Evolutionary conservation across 2,113 vertebrate species (phyloP), one percentile per base, ranked within the genome.

Genomic region (Phyllostomus hastatus): DNA sequence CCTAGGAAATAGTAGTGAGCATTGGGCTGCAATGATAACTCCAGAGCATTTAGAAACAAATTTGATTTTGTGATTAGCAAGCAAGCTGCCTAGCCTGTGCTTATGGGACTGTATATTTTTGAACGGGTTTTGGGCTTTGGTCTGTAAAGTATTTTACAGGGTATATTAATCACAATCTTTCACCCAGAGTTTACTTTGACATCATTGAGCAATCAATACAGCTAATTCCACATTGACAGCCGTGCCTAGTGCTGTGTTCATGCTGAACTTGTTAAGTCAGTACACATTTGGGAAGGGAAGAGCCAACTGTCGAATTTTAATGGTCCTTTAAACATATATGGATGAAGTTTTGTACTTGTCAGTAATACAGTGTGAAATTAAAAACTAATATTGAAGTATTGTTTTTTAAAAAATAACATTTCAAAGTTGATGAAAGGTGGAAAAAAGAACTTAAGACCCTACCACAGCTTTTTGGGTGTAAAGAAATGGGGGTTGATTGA

Each of bases 21-120:
- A 81, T 24, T 4, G 2, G 50, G 14, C 38, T 90, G 50, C 67
- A 84, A 35, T 93, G 80, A 43, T 70, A 75, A 79, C 31, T 76
- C 31, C 12, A 93, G 43, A 64, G 86, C 67, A 89, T 91, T 94
- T 83, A 96, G 66, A 26, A 91, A 81, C 54, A 83, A 89, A 94
- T 94, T 92, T 1, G 12, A 69, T 96, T 95, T 96, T 96, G 66
- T 86, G 69, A 95, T 97, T 94, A 95, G 85, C 82, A 86, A 89
- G 91, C 48, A 80, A 75, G 75, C 78, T 35, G 4, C 85, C 85
- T 79, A 15, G 35, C 24, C 73, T 93, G 72, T 92, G 72, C 78
- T 91, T 95, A 97, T 79, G 82, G 91, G 76, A 96, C 70, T 82
- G 64, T 69, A 73, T 90, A 96, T 90, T 95, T 96, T 95, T 93